Conservation (phyloP, 1,140 invertebrate genomes). For the Trichonephila clavata region DNA sequence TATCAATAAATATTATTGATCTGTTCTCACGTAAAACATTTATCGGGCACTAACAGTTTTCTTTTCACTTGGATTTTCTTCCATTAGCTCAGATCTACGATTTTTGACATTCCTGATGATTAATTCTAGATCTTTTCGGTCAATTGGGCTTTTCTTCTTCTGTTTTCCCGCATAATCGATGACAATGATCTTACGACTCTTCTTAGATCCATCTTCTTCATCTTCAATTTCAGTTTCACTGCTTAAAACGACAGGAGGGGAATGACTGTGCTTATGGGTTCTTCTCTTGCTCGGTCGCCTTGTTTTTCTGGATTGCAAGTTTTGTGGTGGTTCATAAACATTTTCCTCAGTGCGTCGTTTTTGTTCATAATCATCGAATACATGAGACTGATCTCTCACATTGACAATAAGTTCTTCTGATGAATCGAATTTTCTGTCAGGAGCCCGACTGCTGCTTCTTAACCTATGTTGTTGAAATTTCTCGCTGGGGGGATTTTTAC, state of each 20-base stretch:
- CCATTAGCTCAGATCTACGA: conserved; percentile 44
- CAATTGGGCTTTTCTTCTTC: conserved; percentile 60
- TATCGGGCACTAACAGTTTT: too few species aligned
- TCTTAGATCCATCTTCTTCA: conserved; percentile 65
- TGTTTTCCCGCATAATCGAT: conserved; percentile 70
- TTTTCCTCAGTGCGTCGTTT: conserved; percentile 31
- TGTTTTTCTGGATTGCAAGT: not conserved
- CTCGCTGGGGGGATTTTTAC: not conserved
- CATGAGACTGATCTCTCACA: not conserved
- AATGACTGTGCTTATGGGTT: not conserved
- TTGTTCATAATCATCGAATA: not conserved
- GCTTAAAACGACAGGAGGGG: conserved; percentile 54
- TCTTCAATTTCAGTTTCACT: conserved; percentile 65
- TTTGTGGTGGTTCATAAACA: not conserved
- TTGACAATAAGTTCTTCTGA: conserved; percentile 5
- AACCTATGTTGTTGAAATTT: not conserved
- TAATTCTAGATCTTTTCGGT: conserved; percentile 66
- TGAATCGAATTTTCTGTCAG: conserved; percentile 4
- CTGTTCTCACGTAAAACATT: not conserved
- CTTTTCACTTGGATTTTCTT: conserved; percentile 10
- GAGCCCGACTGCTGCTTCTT: not conserved
- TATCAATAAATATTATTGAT: not conserved
- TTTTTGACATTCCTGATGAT: conserved; percentile 67
- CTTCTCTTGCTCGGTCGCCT: conserved; percentile 13
- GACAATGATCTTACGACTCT: conserved; percentile 67